Base-by-base conservation (phyloP, 2,113 vertebrate genomes). In the Xenopus borealis region DNA sequence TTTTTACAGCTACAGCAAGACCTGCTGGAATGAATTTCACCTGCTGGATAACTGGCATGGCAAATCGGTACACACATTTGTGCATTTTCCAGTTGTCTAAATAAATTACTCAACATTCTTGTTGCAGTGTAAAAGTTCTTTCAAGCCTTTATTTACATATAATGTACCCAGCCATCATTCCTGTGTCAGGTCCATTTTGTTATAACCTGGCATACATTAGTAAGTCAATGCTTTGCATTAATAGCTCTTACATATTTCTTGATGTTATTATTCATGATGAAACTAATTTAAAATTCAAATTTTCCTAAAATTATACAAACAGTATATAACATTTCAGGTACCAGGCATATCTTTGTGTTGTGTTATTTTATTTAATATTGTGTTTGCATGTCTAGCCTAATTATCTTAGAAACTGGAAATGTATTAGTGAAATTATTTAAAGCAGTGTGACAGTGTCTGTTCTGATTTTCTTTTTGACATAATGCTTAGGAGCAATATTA, bases 1-100 rank as follows among this genome's bases (percentile, higher is more conserved):
- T 89, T 96, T 40, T 95, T 96, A 94, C 93, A 93, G 92, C 86
- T 80, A 84, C 90, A 88, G 88, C 11, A 93, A 94, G 92, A 94
- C 89, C 89, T 94, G 86, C 33, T 83, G 88, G 82, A 88, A 90
- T 94, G 94, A 87, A 86, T 83, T 83, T 86, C 82, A 91, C 93
- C 95, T 95, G 85, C 67, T 87, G 93, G 93, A 93, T 77, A 83
- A 86, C 84, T 84, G 89, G 82, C 88, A 86, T 27, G 72, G 81
- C 0, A 8, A 88, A 85, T 82, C 84, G 75, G 72, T 86, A 84
- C 85, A 89, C 79, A 82, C 86, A 91, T 91, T 89, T 40, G 33
- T 40, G 33, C 33, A 40, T 40, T 40, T 40, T 40, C 33, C 33
- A 3, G 33, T 40, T 40, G 33, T 40, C 33, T 40, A 40, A 40